Base-by-base conservation (phyloP, 2,888 invertebrate species). In the Nesidiocoris tenuis region DNA sequence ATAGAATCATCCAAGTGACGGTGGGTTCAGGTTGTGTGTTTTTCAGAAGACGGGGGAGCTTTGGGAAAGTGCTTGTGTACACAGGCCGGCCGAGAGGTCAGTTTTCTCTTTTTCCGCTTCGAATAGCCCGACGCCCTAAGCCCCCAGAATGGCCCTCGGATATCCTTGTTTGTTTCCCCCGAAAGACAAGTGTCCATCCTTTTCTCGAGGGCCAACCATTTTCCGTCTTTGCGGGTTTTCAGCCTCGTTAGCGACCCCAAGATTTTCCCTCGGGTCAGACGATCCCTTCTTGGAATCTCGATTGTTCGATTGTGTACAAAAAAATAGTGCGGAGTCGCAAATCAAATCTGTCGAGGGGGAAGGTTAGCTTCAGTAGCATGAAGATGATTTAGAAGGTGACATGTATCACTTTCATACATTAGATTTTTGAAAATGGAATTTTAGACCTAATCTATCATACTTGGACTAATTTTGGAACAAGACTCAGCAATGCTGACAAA, bases 11-110 rank as follows among this genome's bases (percentile, higher is more conserved):
- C n/a, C n/a, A n/a, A 39, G 39, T 39, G 5, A 39, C 39, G 39
- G 12, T 7, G 39, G 39, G n/a, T 7, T 3, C 5, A 39, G 39
- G 39, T 39, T 39, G 39, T 39, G 39, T 39, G 39, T 39, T 39
- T 39, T 7, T 39, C 5, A 12, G 39, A 39, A n/a, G n/a, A n/a
- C n/a, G n/a, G n/a, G n/a, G 39, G 39, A 39, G 5, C 39, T 39
- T 39, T 3, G 39, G 39, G 39, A 39, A 39, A 39, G 39, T 12
- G 39, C 5, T 39, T 39, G 39, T 39, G 39, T 39, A 39, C 39
- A 39, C 39, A 39, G 19, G 21, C 56, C 25, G 65, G 65, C 54
- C 67, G 55, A 67, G 67, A 67, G 67, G 67, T 67, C 67, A 67
- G 21, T 55, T 19, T 19, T 24, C 25, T 19, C 22, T 56, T 21